These are phyloP conservation scores for Linurgus olivaceus DNA, from an alignment of 2,797 vertebrate species.

Conservation along the genomic window DNA sequence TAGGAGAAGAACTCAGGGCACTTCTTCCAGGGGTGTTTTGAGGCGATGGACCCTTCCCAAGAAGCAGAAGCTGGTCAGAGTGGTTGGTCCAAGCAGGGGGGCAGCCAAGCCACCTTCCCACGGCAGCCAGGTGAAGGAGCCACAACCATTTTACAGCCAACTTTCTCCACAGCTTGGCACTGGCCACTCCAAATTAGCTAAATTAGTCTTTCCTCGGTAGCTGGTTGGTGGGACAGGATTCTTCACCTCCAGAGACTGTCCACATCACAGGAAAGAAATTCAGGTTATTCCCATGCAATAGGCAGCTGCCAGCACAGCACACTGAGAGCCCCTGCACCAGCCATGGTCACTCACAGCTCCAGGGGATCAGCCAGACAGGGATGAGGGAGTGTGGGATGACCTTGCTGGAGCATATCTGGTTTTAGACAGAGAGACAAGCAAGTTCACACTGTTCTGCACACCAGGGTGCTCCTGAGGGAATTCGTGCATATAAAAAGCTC, in stretches of 20 bases:
- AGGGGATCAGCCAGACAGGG: not conserved
- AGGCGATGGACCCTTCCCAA: not conserved
- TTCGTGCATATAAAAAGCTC: not conserved
- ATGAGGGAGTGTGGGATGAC: not conserved
- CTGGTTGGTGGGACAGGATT: not conserved
- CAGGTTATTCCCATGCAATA: not conserved
- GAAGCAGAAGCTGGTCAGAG: not conserved
- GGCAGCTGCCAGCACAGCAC: not conserved
- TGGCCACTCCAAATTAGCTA: not conserved
- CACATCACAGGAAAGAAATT: not conserved
- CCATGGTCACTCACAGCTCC: not conserved
- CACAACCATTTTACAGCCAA: rapidly evolving
- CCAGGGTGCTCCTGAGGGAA: not conserved
- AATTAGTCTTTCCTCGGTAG: not conserved
- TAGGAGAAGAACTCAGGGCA: not conserved
- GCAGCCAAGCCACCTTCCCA: not conserved
- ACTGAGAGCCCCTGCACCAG: not conserved
- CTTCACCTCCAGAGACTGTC: not conserved
- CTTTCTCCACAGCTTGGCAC: not conserved
- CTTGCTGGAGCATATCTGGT: not conserved
- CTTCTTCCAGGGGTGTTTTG: not conserved
- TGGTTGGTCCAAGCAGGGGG: not conserved
- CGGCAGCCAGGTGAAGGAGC: not conserved
- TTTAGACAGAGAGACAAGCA: not conserved
- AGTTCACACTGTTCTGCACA: not conserved